Base-by-base conservation (phyloP, 1,140 invertebrate species). In the Oryzaephilus surinamensis region DNA sequence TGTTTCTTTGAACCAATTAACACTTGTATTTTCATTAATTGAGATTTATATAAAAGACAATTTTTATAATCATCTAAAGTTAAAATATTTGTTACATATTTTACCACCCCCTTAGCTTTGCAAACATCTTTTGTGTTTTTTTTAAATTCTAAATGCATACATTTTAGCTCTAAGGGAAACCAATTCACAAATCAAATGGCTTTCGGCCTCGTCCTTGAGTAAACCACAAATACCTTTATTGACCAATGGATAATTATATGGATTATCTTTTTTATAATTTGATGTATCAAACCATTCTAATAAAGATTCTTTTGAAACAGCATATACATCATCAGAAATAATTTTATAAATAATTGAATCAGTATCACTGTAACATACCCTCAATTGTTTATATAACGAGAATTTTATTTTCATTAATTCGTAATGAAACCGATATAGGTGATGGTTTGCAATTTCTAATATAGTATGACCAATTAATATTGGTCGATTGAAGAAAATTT, bases 301-400 rank as follows among this genome's bases (percentile, higher is more conserved):
- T 15, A 39, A 30, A 32, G 47, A 32, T 8, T 23, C 26, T 34
- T 50, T 54, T 10, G 60, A 51, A 18, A 43, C 32, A 17, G 52
- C 30, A 44, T 61, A 62, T 14, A 58, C 35, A 45, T 63, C 40
- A 11, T 43, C 27, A 13, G 40, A 45, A 6, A 33, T 6, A 34
- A 62, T 42, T 10, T 60, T 38, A 48, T 62, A 65, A 24, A 63
- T 53, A 6, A 63, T 52, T 30, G 45, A 53, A 49, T 65, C 60
- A 0, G 63, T 66, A 45, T 67, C 63, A 1, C 45, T 59, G 39
- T 64, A 64, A 13, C 55, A n/a, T n/a, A n/a, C n/a, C n/a, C n/a
- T 36, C 13, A 66, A 32, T 37, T 56, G 49, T 2, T 32, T 33
- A 7, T 48, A 41, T 6, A 47, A 10, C 13, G 21, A 23, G 40